Evolutionary conservation across 1,140 invertebrate genomes (phyloP).

Genomic region (Phymastichus coffea): DNA sequence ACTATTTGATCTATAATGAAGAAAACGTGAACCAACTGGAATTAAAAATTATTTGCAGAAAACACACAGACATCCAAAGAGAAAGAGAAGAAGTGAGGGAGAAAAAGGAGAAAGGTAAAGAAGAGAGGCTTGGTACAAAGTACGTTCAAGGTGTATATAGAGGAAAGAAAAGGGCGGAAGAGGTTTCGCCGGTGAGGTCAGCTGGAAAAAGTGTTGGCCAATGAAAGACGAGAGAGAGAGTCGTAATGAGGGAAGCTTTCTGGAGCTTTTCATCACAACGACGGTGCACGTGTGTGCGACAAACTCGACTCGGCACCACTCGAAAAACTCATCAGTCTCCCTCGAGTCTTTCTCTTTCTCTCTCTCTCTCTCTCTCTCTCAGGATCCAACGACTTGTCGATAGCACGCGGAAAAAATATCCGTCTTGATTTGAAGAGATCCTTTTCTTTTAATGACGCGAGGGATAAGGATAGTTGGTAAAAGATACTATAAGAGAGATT

Average conservation of each 20-base stretch:
- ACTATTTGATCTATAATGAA: too few species aligned
- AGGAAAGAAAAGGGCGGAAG: too few species aligned
- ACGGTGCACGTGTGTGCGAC: constrained; percentile 34
- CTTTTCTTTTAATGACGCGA: background rate
- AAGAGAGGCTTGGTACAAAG: too few species aligned
- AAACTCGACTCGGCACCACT: constrained; percentile 38
- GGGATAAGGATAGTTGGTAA: background rate
- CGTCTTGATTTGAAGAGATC: background rate
- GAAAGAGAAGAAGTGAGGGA: background rate
- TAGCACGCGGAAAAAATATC: background rate
- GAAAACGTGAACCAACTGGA: too few species aligned
- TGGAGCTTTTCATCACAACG: background rate
- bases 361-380: too few species aligned
- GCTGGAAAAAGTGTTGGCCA: background rate
- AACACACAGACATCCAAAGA: background rate
- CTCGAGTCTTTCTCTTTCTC: constrained; percentile 16
- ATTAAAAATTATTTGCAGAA: background rate
- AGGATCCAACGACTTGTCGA: too few species aligned
- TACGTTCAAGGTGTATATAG: too few species aligned
- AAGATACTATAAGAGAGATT: too few species aligned
- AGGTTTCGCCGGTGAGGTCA: background rate
- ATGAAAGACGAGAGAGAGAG: constrained; percentile 6
- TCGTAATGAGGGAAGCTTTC: constrained; percentile 12
- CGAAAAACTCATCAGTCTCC: constrained; percentile 46
- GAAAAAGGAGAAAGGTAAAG: too few species aligned